Evolutionary conservation across 2,888 invertebrate species (phyloP).

Genomic region (Leucoptera coffeella): DNA sequence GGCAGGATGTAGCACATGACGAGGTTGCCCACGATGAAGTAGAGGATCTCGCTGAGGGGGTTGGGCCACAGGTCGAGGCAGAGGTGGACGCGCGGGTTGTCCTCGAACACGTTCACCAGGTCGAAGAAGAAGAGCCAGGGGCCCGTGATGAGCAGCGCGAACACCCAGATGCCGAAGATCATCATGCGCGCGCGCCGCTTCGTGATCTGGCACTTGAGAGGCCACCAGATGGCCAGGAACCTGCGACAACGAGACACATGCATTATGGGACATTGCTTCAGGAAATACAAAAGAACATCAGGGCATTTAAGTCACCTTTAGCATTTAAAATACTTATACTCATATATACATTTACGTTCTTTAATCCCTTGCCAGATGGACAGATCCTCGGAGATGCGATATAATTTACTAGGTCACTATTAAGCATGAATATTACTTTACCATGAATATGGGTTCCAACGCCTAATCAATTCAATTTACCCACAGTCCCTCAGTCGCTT

Average conservation of each 20-base stretch:
- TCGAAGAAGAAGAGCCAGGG: slow-evolving; percentile 92
- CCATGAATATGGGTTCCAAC: no score
- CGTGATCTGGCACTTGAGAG: slow-evolving; percentile 84
- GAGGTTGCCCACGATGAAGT: slow-evolving; percentile 84
- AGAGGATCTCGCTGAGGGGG: slow-evolving; percentile 71
- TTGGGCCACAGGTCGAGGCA: slow-evolving; percentile 86
- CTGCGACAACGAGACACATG: slow-evolving; percentile 67
- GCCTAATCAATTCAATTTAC: no score
- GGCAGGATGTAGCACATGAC: slow-evolving; percentile 87
- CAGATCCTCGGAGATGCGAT: no score
- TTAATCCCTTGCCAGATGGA: no score
- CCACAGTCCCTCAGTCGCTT: no score
- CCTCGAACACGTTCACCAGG: slow-evolving; percentile 65
- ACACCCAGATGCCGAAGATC: slow-evolving; percentile 86
- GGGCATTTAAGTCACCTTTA: no score
- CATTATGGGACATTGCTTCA: no score
- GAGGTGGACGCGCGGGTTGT: slow-evolving; percentile 67
- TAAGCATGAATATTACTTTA: no score
- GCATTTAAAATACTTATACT: no score
- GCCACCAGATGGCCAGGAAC: slow-evolving; percentile 95
- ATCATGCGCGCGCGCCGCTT: slow-evolving; percentile 80
- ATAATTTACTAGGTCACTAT: no score
- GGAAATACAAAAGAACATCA: no score
- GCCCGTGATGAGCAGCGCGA: slow-evolving; percentile 76
- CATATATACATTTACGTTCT: no score